Base-by-base conservation (phyloP, 2,888 invertebrate species). In the Punctoribates punctum region DNA sequence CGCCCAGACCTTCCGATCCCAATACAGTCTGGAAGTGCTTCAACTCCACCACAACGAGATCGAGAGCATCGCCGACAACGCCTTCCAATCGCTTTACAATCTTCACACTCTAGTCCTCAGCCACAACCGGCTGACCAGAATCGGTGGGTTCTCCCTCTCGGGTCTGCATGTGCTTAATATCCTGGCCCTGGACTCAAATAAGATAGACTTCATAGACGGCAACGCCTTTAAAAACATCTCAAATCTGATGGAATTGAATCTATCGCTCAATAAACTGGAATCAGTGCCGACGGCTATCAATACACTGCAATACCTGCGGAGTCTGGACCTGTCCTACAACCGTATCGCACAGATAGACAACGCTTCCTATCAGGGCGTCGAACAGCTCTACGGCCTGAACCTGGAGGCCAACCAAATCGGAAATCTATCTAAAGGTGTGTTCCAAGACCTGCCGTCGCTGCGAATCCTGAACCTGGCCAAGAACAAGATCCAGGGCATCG, bases 311-410 rank as follows among this genome's bases (percentile, higher is more conserved):
- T 87, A 93, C 82, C 86, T 96, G 82, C 88, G 91, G 83, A 93
- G 92, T 73, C 89, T 97, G 78, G 95, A 96, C 86, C 87, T 97
- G 80, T 95, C 94, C 76, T 94, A 95, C 85, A 97, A 97, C 86
- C 88, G 89, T 83, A 91, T 98, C 83, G 88, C 89, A 76, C 88
- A 89, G 77, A 85, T 97, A 78, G 91, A 91, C 80, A 90, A 91
- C 80, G 89, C 91, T 9, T 91, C 91, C 74, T 93, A 95, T 84
- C 88, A 90, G 79, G 93, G 93, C 65, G 88, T 96, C 86, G 89
- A 89, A 80, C 92, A 92, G 83, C 88, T 97, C 77, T 93, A 94
- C 83, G 93, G 94, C 29, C 86, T 97, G 79, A 88, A 95, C 78
- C 86, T 97, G 83, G 93, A 95, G 82, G 93, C 93, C 79, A 97